Evolutionary conservation across 2,113 vertebrate species (phyloP).

Genomic region (Sapayoa aenigma): DNA sequence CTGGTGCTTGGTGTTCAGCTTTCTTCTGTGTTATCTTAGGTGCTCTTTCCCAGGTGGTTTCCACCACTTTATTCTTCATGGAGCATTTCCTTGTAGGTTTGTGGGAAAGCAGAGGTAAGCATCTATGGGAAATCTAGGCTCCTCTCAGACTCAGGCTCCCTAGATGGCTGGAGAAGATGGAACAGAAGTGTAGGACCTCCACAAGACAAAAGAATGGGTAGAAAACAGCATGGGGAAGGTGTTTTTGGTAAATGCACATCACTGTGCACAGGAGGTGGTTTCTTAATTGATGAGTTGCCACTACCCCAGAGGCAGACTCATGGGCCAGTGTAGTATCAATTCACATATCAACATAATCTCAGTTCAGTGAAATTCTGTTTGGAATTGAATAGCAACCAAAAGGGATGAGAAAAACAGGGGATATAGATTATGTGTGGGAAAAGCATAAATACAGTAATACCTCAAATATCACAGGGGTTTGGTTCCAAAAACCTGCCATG

Average conservation of each 20-base stretch:
- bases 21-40: background rate
- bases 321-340: background rate
- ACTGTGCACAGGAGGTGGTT: background rate
- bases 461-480: no score
- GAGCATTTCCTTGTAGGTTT: background rate
- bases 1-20: background rate
- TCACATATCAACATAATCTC: background rate
- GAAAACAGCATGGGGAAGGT: accelerated
- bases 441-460: constrained; percentile 8
- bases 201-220: background rate
- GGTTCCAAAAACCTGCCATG: no score
- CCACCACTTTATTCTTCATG: background rate
- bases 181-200: background rate
- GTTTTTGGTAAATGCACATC: background rate
- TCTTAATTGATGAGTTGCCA: background rate
- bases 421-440: background rate
- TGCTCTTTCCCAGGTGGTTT: background rate
- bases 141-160: background rate
- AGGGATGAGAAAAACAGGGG: background rate
- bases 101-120: background rate
- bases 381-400: background rate
- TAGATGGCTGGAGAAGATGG: background rate
- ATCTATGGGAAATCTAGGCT: background rate
- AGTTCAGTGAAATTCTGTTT: background rate
- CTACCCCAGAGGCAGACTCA: background rate